Percentiles rank a stretch among this genome's conserved stretches.
Evolutionary conservation across 2,888 invertebrate genomes (phyloP).

Genomic region (Microplitis deprimator): DNA sequence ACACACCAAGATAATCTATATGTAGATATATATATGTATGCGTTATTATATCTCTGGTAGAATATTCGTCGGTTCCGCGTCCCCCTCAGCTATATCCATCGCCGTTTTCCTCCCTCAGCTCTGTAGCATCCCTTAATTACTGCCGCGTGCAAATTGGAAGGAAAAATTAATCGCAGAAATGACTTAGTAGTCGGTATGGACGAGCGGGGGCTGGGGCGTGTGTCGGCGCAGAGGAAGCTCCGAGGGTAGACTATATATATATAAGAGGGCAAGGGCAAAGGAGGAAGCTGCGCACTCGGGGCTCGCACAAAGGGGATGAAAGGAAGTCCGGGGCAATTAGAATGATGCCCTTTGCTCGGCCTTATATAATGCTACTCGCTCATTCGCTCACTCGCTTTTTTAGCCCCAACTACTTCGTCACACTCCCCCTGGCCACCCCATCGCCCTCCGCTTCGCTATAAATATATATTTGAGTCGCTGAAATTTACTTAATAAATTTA

Average conservation of each 20-base stretch:
- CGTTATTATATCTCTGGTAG: background rate
- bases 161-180: slow-evolving; percentile 73
- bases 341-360: slow-evolving; percentile 69
- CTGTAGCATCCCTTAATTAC: slow-evolving; percentile 70
- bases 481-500: background rate
- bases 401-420: slow-evolving; percentile 38
- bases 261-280: slow-evolving; percentile 55
- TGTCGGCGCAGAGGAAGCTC: slow-evolving; percentile 29
- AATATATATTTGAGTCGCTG: background rate
- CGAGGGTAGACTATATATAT: slow-evolving; percentile 31
- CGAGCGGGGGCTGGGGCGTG: slow-evolving; percentile 46
- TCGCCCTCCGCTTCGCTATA: background rate
- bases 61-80: background rate
- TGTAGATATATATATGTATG: background rate
- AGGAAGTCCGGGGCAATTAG: slow-evolving; percentile 72
- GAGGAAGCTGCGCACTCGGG: slow-evolving; percentile 66
- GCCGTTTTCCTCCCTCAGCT: slow-evolving; percentile 38
- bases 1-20: slow-evolving; percentile 25
- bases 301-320: slow-evolving; percentile 71
- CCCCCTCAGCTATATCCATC: background rate
- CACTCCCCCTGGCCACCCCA: too few relatives aligned
- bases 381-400: slow-evolving; percentile 27
- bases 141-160: slow-evolving; percentile 72
- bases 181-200: slow-evolving; percentile 65
- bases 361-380: slow-evolving; percentile 32